Evolutionary conservation across 1,140 invertebrate genomes (phyloP), one percentile per base, ranked within the genome.

Genomic region (Zaprionus camerounensis): DNA sequence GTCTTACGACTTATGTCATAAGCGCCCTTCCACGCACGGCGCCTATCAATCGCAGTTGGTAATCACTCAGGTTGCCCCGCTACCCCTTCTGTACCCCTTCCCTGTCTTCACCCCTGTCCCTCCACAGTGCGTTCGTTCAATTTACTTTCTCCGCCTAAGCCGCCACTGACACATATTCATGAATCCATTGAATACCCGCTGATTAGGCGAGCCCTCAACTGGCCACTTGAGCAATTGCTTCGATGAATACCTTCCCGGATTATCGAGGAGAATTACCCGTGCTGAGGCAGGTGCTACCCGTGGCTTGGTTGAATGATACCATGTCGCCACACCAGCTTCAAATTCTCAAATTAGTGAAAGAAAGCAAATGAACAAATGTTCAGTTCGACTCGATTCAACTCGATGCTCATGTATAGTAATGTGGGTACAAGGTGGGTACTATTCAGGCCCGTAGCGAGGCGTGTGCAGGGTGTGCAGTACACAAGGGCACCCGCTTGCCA

Each of bases 151-250:
- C 41, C 7, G 6, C 41, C 5, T 46, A 46, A 46, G 41, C 41
- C n/a, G n/a, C 41, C 2, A 1, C 41, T 46, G 41, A 46, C 41
- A 46, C 41, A 46, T 46, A 46, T 46, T 46, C 41, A 46, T n/a
- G n/a, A 46, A 17, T 46, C n/a, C 41, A 46, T 46, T 46, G 41
- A 46, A 46, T 46, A 17, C 41, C 41, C 41, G 41, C n/a, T 46
- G 41, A 46, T 46, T 17, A 46, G 41, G 41, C 41, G 41, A 46
- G n/a, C 41, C 41, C 41, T 46, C 41, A 3, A 17, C n/a, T 9
- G 5, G 41, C 41, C 41, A 44, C 41, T 44, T 7, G 41, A 17
- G 41, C 41, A 46, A 46, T 46, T 46, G 41, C 41, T 9, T 1
- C 41, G 7, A 9, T 46, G 41, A 17, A 46, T 17, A 46, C 41